phyloP scores from a whole-genome alignment of 2,113 vertebrate genomes.

The Phasianus colchicus region DNA sequence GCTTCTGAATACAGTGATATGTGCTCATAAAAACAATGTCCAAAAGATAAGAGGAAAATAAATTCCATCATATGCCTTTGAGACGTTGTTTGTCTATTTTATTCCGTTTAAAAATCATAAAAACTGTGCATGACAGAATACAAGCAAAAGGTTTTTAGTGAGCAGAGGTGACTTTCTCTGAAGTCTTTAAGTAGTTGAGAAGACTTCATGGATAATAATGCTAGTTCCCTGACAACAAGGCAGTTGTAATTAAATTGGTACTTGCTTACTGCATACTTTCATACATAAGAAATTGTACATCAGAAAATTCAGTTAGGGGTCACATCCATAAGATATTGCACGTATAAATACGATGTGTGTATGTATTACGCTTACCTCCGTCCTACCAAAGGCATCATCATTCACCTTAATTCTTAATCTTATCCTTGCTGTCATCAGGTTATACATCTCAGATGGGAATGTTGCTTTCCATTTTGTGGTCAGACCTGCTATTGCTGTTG shows the following conservation, averaged over 20 bases:
- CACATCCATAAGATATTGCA: not conserved
- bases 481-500: fast-evolving
- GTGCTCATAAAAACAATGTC: not conserved
- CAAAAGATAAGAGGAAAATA: not conserved
- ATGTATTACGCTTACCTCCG: too few species aligned
- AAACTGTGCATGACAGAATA: not conserved
- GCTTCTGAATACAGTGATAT: not conserved
- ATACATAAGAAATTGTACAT: not conserved
- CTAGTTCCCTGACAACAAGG: not conserved
- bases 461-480: fast-evolving
- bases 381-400: too few species aligned
- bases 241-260: not conserved
- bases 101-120: not conserved
- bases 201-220: not conserved
- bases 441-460: fast-evolving
- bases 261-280: not conserved
- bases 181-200: not conserved
- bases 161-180: not conserved
- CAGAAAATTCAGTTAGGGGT: not conserved
- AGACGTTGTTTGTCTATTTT: not conserved
- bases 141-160: not conserved
- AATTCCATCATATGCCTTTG: not conserved
- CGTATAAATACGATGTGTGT: fast-evolving
- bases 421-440: not conserved
- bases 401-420: not conserved